Conservation (phyloP, 2,113 vertebrate genomes). For the Accipiter virgatus region DNA sequence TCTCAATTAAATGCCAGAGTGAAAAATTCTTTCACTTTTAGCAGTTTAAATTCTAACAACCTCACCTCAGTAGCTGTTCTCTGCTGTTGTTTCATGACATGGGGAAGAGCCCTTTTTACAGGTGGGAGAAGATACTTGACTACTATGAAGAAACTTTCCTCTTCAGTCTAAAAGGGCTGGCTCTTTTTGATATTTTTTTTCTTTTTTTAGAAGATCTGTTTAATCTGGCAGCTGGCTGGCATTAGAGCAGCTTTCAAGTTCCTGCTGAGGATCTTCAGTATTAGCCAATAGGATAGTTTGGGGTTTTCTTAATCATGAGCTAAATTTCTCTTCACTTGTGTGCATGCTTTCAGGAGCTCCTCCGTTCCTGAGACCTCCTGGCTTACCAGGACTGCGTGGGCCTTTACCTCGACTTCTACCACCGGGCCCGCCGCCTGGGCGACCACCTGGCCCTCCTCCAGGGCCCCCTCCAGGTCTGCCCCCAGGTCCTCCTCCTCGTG, state of each 20-base stretch:
- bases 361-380: constrained; percentile 93
- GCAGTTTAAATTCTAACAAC: not conserved
- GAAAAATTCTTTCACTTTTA: not conserved
- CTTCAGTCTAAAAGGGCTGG: not conserved
- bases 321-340: not conserved
- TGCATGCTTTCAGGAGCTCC: constrained; percentile 82
- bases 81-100: not conserved
- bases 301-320: not conserved
- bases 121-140: not conserved
- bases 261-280: not conserved
- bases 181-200: not conserved
- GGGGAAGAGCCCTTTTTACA: not conserved
- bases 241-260: not conserved
- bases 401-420: constrained; percentile 92
- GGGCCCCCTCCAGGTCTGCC: constrained; percentile 93
- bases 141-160: not conserved
- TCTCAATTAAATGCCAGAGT: not conserved
- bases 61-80: not conserved
- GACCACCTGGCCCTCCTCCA: constrained; percentile 93
- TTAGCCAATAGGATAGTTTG: not conserved
- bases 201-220: not conserved
- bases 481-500: constrained; percentile 93
- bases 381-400: constrained; percentile 89
- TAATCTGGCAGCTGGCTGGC: not conserved
- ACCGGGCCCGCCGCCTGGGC: constrained; percentile 92